Percentiles rank a stretch among this genome's conserved stretches.
These are phyloP conservation scores for Catalaphyllia jardinei DNA, from an alignment of 64 coral and sea anemone genomes.

Conservation along the genomic window DNA sequence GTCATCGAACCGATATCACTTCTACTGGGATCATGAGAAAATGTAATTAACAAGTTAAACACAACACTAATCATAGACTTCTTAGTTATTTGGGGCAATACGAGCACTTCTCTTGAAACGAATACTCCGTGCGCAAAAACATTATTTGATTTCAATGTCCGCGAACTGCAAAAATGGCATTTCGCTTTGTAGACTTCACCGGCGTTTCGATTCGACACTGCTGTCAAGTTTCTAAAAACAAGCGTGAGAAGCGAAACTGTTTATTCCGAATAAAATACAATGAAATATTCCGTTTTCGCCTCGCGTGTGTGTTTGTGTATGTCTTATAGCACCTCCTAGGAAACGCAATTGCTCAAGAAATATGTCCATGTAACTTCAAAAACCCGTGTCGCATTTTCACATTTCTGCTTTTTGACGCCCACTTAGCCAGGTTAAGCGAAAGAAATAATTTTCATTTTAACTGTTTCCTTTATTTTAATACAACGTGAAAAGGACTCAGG, in stretches of 20 bases:
- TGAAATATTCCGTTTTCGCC: background rate
- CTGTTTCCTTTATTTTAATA: background rate
- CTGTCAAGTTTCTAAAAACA: no score
- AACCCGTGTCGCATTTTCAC: background rate
- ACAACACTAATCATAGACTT: slow-evolving; percentile 2
- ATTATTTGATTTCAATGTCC: background rate
- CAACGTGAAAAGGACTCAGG: background rate
- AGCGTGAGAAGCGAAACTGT: background rate
- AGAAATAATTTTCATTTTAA: background rate
- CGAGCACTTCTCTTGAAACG: background rate
- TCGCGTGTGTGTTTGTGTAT: slow-evolving; percentile 5
- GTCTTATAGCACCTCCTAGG: background rate
- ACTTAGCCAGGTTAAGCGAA: background rate
- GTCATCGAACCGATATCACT: background rate
- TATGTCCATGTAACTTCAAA: background rate
- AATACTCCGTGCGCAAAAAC: background rate
- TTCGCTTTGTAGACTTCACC: no score
- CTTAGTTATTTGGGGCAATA: slow-evolving; percentile 5
- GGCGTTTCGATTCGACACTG: no score
- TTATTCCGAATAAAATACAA: background rate
- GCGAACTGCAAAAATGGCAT: background rate
- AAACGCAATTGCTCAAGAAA: background rate
- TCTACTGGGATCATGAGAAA: background rate
- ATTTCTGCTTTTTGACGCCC: background rate
- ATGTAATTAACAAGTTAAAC: slow-evolving; percentile 17